These are phyloP conservation scores for Synergus laeviventris DNA, from an alignment of 2,888 invertebrate genomes.

Conservation along the genomic window DNA sequence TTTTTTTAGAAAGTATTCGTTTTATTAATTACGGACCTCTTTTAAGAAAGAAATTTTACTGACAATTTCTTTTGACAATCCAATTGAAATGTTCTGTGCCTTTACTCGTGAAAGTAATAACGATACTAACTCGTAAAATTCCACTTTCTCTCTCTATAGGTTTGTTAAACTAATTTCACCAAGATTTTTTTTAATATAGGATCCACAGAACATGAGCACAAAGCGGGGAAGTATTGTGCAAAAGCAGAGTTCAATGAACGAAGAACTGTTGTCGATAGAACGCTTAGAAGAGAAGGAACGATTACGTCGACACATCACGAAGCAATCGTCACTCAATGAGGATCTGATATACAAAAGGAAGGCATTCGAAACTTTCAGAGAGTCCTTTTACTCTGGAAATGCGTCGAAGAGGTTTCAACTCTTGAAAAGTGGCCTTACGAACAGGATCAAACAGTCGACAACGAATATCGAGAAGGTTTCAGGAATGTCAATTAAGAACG, in stretches of 20 bases:
- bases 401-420: slow-evolving; percentile 85
- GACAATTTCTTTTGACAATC: background rate
- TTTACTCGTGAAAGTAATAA: background rate
- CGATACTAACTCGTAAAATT: background rate
- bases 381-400: slow-evolving; percentile 85
- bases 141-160: background rate
- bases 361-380: slow-evolving; percentile 83
- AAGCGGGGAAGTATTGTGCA: slow-evolving; percentile 79
- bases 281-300: slow-evolving; percentile 89
- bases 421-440: slow-evolving; percentile 88
- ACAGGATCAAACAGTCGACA: slow-evolving; percentile 88
- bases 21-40: no score
- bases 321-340: slow-evolving; percentile 92
- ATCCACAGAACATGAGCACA: slow-evolving; percentile 29
- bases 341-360: slow-evolving; percentile 86
- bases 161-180: no score
- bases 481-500: slow-evolving; percentile 82
- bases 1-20: no score
- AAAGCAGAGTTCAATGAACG: slow-evolving; percentile 92
- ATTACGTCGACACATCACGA: slow-evolving; percentile 89
- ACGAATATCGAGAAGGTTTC: slow-evolving; percentile 91
- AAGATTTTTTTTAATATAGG: slow-evolving; percentile 12
- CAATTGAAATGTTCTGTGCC: no score
- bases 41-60: no score
- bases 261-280: slow-evolving; percentile 93